Base-by-base conservation (phyloP, 2,113 vertebrate genomes). In the Leiothrix lutea region DNA sequence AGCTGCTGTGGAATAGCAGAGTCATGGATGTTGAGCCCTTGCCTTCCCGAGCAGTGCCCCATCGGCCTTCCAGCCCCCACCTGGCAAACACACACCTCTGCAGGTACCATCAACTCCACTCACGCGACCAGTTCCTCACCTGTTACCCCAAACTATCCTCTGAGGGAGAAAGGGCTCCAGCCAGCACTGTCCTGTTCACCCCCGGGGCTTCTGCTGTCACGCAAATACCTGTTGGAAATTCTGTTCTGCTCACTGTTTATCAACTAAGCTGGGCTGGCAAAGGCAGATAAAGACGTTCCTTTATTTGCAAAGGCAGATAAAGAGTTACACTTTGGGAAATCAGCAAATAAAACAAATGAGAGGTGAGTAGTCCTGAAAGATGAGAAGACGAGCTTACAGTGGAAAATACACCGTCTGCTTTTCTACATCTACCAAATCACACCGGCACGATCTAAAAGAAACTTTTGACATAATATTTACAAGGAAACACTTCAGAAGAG, bases 401-500 rank as follows among this genome's bases (percentile, higher is more conserved):
- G 8, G 1, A 64, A 26, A 71, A 13, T 0, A 40, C 5, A 54
- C 14, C 9, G 9, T 20, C 38, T 51, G 36, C 28, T 40, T 44
- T 36, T 22, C 61, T 7, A 12, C 40, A n/a, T 1, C 53, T 47
- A 29, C 3, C 50, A 23, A 11, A 11, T 3, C 60, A 31, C 33
- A 51, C 22, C 8, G 3, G 29, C 1, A 8, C 0, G 14, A 40
- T 8, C 22, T 8, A 21, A 56, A 60, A 11, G 1, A 23, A 78
- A 17, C 28, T 58, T 82, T 0, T 13, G 31, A 8, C 9, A 0
- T 1, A 7, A 8, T 0, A 14, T 8, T 26, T 11, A 5, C 1
- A 47, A 26, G 13, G 22, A 58, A 58, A 16, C 0, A 16, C 1
- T n/a, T 11, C 47, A 71, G 26, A 69, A 2, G 17, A 26, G 5